Percentiles rank a stretch among this genome's conserved stretches.
Evolutionary conservation across 2,888 invertebrate genomes (phyloP).

Genomic region (Nysson spinosus): DNA sequence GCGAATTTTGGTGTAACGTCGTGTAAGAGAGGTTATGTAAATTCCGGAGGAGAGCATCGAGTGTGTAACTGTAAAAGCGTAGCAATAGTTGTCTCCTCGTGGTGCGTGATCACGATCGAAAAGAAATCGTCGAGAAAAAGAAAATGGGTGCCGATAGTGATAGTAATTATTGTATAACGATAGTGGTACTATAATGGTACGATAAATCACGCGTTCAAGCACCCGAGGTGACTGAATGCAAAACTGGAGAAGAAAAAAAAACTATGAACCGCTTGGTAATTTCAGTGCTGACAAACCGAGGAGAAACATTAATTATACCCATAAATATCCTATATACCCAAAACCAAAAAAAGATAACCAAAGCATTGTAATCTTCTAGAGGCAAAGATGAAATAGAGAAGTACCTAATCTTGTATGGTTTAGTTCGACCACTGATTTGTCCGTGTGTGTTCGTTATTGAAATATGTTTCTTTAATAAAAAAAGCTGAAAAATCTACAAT

Average conservation of each 20-base stretch:
- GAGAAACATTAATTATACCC: slow-evolving; percentile 65
- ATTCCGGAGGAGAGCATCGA: slow-evolving; percentile 18
- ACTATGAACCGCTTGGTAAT: slow-evolving; percentile 63
- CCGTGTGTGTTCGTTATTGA: slow-evolving; percentile 81
- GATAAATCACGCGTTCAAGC: slow-evolving; percentile 49
- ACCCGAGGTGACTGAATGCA: slow-evolving; percentile 32
- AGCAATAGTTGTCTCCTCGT: slow-evolving; percentile 47
- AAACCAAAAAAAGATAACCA: slow-evolving; percentile 61
- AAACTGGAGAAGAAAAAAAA: no score
- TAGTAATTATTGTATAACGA: slow-evolving; percentile 53
- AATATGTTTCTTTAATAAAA: slow-evolving; percentile 81
- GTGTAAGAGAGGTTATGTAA: slow-evolving; percentile 20
- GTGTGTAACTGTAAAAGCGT: slow-evolving; percentile 30
- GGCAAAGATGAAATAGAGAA: slow-evolving; percentile 69
- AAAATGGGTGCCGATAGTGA: slow-evolving; percentile 49
- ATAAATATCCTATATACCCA: slow-evolving; percentile 72
- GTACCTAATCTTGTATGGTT: slow-evolving; percentile 72
- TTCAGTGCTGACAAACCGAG: slow-evolving; percentile 52
- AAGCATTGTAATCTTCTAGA: slow-evolving; percentile 74
- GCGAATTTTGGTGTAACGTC: slow-evolving; percentile 30
- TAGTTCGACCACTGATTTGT: slow-evolving; percentile 77
- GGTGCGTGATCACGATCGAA: slow-evolving; percentile 40
- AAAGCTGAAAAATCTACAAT: slow-evolving; percentile 63
- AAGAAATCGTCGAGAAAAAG: slow-evolving; percentile 12
- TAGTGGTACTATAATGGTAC: slow-evolving; percentile 36